A percentile compares a stretch with the other conserved stretches of the same genome.
Evolutionary conservation across 2,797 vertebrate genomes (phyloP).

Genomic region (Myotis vivesi): DNA sequence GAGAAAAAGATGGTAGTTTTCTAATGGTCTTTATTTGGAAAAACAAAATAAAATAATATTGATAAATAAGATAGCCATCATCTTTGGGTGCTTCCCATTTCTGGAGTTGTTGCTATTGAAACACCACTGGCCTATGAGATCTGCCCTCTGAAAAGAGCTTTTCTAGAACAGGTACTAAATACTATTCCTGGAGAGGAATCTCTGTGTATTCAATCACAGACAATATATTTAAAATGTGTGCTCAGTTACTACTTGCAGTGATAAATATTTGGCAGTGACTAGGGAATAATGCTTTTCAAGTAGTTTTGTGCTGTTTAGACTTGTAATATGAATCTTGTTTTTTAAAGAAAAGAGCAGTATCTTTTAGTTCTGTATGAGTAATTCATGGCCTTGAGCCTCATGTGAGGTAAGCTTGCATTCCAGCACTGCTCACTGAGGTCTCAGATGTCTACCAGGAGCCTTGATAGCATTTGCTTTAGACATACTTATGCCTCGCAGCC

Average conservation of each 20-base stretch:
- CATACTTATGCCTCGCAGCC: background rate
- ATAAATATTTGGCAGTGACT: background rate
- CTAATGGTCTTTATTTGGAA: background rate
- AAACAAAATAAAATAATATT: background rate
- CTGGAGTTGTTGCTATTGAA: background rate
- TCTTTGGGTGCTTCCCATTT: background rate
- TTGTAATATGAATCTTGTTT: background rate
- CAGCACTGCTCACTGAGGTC: background rate
- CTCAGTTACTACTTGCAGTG: background rate
- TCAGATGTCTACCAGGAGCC: background rate
- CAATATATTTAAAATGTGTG: background rate
- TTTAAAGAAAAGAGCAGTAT: slow-evolving; percentile 19
- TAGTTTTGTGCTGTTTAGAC: background rate
- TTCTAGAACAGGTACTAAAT: background rate
- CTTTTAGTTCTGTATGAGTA: slow-evolving; percentile 12
- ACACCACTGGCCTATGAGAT: background rate
- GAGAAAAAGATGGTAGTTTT: background rate
- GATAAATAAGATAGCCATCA: background rate
- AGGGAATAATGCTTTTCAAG: background rate
- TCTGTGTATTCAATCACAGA: background rate
- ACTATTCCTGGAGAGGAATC: background rate
- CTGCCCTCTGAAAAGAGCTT: background rate
- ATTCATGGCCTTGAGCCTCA: background rate
- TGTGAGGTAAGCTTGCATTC: background rate
- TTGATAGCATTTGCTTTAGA: background rate